phyloP scores from a whole-genome alignment of 2,888 invertebrate species.

The Mamestra brassicae region DNA sequence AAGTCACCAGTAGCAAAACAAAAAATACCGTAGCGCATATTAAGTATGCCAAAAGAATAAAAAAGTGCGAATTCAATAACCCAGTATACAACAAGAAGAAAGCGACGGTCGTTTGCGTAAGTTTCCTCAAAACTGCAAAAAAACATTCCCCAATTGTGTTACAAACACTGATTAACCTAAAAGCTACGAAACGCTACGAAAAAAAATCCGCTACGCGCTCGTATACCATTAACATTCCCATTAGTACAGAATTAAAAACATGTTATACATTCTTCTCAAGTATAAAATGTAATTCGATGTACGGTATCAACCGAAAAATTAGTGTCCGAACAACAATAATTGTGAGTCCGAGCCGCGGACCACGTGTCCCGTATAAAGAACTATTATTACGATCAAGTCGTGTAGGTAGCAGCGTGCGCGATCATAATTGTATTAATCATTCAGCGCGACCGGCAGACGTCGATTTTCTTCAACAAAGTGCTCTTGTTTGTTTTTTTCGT shows the following conservation, averaged over 20 bases:
- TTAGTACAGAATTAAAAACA: conserved; percentile 45
- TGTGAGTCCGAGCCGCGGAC: conserved; percentile 71
- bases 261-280: conserved; percentile 51
- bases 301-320: conserved; percentile 73
- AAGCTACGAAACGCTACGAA: conserved; percentile 61
- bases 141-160: not conserved
- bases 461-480: conserved; percentile 91
- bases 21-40: not conserved
- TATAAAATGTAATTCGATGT: conserved; percentile 65
- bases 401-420: conserved; percentile 88
- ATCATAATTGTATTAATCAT: conserved; percentile 91
- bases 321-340: conserved; percentile 66
- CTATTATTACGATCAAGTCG: conserved; percentile 85
- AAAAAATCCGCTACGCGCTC: conserved; percentile 49
- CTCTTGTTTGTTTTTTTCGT: conserved; percentile 91
- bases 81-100: conserved; percentile 17
- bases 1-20: not conserved
- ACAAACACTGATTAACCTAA: conserved; percentile 28
- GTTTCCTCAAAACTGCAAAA: conserved; percentile 2
- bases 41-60: conserved; percentile 10
- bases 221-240: conserved; percentile 48
- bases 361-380: conserved; percentile 89
- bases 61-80: conserved; percentile 23
- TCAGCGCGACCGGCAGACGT: conserved; percentile 90
- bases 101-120: not conserved